Percentiles rank a stretch among this genome's conserved stretches.
Conservation (phyloP, 1,140 invertebrate species). For the Brachionus koreanus region DNA sequence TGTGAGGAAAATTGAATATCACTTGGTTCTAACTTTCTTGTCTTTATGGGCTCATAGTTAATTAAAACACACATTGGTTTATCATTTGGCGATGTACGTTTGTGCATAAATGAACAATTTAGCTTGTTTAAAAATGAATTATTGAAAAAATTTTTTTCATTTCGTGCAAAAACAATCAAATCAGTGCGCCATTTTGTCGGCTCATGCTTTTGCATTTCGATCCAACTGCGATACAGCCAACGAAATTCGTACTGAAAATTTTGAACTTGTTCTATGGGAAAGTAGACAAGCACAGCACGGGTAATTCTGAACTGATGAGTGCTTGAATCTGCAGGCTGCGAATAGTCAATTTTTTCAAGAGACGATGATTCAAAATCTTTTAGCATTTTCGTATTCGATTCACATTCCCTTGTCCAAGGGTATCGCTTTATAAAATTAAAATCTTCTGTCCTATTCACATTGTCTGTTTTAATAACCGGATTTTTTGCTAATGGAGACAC, state of each 20-base stretch:
- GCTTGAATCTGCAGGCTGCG: not conserved
- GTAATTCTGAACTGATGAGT: not conserved
- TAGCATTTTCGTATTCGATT: not conserved
- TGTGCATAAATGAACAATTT: constrained; percentile 22
- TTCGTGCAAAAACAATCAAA: constrained; percentile 28
- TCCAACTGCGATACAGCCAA: constrained; percentile 37
- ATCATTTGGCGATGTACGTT: not conserved
- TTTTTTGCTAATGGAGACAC: not conserved
- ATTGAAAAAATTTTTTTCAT: not conserved
- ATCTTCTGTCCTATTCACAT: not conserved
- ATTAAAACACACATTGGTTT: constrained; percentile 29
- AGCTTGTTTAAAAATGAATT: constrained; percentile 17
- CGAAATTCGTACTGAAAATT: constrained; percentile 19
- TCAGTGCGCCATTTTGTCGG: constrained; percentile 38
- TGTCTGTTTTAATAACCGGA: not conserved
- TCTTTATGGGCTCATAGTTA: not conserved
- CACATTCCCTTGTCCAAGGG: not conserved
- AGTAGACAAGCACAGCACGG: constrained; percentile 13
- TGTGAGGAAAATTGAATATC: not conserved
- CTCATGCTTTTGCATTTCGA: constrained; percentile 34
- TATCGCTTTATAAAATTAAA: not conserved
- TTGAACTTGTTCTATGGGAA: constrained; percentile 10
- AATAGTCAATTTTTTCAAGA: not conserved
- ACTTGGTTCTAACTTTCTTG: not conserved
- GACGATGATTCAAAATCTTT: not conserved